A percentile compares a stretch with the other conserved stretches of the same genome.
Evolutionary conservation across 2,113 vertebrate species (phyloP).

Genomic region (Hippocampus guttulatus): DNA sequence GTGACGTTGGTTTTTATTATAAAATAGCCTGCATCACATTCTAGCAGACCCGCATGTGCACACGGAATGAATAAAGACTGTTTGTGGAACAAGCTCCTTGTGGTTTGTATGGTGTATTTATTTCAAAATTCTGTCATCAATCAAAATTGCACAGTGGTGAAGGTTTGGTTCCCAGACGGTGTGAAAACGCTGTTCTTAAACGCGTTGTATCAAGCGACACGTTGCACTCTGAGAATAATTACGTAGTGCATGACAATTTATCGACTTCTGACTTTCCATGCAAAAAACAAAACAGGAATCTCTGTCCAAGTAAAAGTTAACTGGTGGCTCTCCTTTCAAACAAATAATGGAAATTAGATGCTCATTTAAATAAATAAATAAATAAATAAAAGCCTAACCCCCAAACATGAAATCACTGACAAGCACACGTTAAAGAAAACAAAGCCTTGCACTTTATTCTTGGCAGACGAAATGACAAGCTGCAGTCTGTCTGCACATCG

Average conservation of each 20-base stretch:
- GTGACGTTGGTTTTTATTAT: slow-evolving; percentile 34
- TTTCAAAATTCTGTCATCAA: background rate
- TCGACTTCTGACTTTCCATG: background rate
- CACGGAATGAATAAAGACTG: slow-evolving; percentile 65
- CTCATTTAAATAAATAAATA: too few relatives aligned
- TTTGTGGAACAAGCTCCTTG: slow-evolving; percentile 50
- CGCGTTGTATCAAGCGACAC: background rate
- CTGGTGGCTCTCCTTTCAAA: too few relatives aligned
- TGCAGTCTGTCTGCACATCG: too few relatives aligned
- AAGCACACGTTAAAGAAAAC: too few relatives aligned
- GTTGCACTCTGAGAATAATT: background rate
- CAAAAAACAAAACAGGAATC: background rate
- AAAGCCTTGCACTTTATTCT: too few relatives aligned
- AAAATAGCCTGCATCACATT: slow-evolving; percentile 35
- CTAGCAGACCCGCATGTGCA: slow-evolving; percentile 58
- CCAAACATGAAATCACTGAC: too few relatives aligned
- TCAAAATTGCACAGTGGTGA: background rate
- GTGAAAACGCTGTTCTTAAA: background rate
- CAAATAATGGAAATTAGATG: background rate
- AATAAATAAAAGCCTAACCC: too few relatives aligned
- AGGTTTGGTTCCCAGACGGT: background rate
- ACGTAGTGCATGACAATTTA: background rate
- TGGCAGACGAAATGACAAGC: too few relatives aligned
- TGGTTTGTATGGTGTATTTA: slow-evolving; percentile 17
- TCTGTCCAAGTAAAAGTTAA: background rate